Conservation (phyloP, 1,140 invertebrate species). For the Conus ventricosus region DNA sequence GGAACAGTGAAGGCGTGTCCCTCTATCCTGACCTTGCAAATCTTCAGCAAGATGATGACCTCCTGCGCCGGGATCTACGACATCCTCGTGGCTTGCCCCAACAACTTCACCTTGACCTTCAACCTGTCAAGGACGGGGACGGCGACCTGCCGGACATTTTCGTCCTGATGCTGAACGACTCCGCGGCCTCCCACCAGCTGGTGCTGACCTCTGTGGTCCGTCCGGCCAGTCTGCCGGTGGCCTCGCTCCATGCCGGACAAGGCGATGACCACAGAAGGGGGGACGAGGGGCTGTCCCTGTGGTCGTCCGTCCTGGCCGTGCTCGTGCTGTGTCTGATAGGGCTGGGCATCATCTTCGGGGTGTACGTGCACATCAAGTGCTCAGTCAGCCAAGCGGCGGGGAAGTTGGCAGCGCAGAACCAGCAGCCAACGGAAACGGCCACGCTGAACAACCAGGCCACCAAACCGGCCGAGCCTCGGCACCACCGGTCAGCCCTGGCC, state of each 20-base stretch:
- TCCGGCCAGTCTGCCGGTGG: conserved; percentile 24
- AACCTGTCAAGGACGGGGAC: conserved; percentile 44
- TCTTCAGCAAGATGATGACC: conserved; percentile 61
- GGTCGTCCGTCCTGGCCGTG: conserved; percentile 56
- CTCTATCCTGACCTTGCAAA: conserved; percentile 58
- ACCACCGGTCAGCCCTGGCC: conserved; percentile 32
- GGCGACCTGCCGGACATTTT: conserved; percentile 60
- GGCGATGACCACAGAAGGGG: not conserved
- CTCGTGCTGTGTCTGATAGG: conserved; percentile 46
- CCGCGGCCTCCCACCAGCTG: conserved; percentile 51
- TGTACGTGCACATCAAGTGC: conserved; percentile 45
- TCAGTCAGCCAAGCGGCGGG: not conserved
- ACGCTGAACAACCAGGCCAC: conserved; percentile 43
- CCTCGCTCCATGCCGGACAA: conserved; percentile 37
- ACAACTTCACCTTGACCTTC: conserved; percentile 55
- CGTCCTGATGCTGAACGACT: conserved; percentile 61
- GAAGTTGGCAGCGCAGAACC: not conserved
- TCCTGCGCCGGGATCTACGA: conserved; percentile 57
- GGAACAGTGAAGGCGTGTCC: conserved; percentile 60
- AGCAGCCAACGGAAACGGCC: conserved; percentile 38
- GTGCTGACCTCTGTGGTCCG: conserved; percentile 56
- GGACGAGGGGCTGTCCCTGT: conserved; percentile 36
- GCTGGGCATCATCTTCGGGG: conserved; percentile 44
- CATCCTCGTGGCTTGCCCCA: conserved; percentile 59
- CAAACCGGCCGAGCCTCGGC: conserved; percentile 1